Percentiles rank a stretch among this genome's conserved stretches.
These are phyloP conservation scores for Anas platyrhynchos DNA, from an alignment of 2,113 vertebrate genomes.

Conservation along the genomic window DNA sequence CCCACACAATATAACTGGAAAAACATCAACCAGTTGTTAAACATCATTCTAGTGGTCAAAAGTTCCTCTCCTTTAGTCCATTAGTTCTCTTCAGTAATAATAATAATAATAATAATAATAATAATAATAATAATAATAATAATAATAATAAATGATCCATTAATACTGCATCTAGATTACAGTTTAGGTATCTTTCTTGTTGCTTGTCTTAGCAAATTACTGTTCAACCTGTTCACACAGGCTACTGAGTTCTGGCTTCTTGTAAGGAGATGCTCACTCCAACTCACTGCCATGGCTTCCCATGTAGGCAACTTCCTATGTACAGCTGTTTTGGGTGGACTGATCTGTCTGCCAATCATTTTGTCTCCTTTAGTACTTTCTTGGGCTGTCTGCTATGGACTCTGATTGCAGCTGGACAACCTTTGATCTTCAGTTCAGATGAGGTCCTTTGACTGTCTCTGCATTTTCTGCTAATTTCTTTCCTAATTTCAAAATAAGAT, in stretches of 20 bases:
- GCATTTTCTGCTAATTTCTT: background rate
- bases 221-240: background rate
- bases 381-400: too few species aligned
- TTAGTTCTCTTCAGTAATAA: background rate
- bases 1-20: background rate
- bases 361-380: background rate
- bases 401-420: background rate
- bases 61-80: background rate
- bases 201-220: background rate
- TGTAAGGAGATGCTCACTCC: background rate
- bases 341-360: background rate
- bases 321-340: background rate
- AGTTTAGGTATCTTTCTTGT: background rate
- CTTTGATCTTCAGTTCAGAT: fast-evolving
- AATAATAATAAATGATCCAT: background rate
- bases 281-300: background rate
- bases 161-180: background rate
- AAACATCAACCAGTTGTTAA: background rate
- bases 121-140: too few species aligned
- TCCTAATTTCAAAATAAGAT: background rate
- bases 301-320: background rate
- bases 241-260: background rate
- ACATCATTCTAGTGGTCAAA: background rate
- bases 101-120: too few species aligned
- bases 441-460: background rate